phyloP scores from a whole-genome alignment of 2,113 vertebrate species.

The Pleuronectes platessa region DNA sequence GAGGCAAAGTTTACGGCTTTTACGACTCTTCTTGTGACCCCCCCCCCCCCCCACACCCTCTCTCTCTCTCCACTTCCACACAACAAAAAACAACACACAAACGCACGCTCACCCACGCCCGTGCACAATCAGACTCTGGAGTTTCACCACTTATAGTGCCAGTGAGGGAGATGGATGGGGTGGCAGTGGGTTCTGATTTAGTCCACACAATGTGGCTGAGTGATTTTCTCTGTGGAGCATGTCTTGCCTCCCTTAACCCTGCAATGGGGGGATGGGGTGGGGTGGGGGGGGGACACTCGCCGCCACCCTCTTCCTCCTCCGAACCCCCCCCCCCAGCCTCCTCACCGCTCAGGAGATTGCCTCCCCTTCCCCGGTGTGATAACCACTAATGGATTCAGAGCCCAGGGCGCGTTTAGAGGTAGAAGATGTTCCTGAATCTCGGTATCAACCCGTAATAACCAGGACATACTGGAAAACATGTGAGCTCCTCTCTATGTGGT shows the following conservation, averaged over 20 bases:
- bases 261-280: not conserved
- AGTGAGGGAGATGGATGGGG: slow-evolving; percentile 60
- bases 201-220: slow-evolving; percentile 56
- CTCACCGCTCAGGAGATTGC: slow-evolving; percentile 45
- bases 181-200: slow-evolving; percentile 57
- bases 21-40: slow-evolving; percentile 5
- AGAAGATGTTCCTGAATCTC: slow-evolving; percentile 31
- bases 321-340: not conserved
- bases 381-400: slow-evolving; percentile 67
- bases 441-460: not conserved
- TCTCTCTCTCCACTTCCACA: not conserved
- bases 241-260: slow-evolving; percentile 54
- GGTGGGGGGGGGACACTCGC: not conserved
- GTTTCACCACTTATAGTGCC: slow-evolving; percentile 21
- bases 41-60: not conserved
- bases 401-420: slow-evolving; percentile 36
- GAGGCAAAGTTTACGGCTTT: slow-evolving; percentile 34
- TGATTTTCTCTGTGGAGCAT: slow-evolving; percentile 60
- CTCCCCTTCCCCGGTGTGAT: slow-evolving; percentile 56
- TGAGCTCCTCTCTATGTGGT: not conserved
- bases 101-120: not conserved
- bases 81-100: slow-evolving; percentile 5
- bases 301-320: not conserved
- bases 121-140: slow-evolving; percentile 31
- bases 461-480: not conserved